Evolutionary conservation across 92 coral and sea anemone species (phyloP).

Genomic region (Zoanthus sociatus): DNA sequence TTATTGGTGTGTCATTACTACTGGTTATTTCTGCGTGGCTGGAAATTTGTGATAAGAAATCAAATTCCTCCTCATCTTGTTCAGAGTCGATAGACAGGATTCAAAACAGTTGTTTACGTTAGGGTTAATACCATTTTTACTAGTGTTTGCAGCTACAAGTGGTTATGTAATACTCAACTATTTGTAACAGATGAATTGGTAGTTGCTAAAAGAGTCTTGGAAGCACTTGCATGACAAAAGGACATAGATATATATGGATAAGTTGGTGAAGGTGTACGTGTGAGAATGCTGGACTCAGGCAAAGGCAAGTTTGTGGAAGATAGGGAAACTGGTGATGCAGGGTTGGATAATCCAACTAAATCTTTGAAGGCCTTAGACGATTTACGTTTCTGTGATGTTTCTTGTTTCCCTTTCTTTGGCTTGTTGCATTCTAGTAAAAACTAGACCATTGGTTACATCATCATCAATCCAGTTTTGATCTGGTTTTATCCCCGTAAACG

Average conservation of each 20-base stretch:
- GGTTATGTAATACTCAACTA: not conserved
- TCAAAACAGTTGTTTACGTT: not conserved
- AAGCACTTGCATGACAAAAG: no score
- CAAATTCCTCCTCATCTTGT: not conserved
- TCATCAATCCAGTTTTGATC: no score
- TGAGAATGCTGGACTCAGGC: not conserved
- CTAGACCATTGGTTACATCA: not conserved
- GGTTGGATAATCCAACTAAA: slow-evolving; percentile 6
- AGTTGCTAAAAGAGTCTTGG: not conserved
- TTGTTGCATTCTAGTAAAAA: not conserved
- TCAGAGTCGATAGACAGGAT: not conserved
- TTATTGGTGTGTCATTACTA: not conserved
- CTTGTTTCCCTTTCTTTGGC: slow-evolving; percentile 17
- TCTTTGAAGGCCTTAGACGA: not conserved
- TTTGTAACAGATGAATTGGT: slow-evolving; percentile 15
- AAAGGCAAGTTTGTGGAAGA: not conserved
- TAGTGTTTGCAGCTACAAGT: not conserved
- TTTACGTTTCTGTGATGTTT: not conserved
- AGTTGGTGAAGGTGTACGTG: slow-evolving; percentile 1
- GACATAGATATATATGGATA: no score
- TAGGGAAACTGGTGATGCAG: slow-evolving; percentile 15
- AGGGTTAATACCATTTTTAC: not conserved
- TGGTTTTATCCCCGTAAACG: no score
- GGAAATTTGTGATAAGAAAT: not conserved
- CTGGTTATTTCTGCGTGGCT: not conserved